Evolutionary conservation across 2,113 vertebrate genomes (phyloP).

Genomic region (Microcebus lehilahytsara): DNA sequence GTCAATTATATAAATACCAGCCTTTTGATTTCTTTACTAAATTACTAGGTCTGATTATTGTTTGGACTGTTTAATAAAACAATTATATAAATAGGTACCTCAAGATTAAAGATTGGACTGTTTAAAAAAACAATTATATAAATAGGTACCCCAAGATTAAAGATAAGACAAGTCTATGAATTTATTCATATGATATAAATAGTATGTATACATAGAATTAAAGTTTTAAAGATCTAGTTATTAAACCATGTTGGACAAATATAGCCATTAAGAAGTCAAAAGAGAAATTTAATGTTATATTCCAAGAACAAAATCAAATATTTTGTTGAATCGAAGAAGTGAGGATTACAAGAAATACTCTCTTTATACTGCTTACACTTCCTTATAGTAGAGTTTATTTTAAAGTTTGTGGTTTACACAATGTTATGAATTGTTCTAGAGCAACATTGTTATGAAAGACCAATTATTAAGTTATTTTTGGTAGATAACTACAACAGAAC

Average conservation of each 20-base stretch:
- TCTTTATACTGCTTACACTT: background rate
- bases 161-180: background rate
- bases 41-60: background rate
- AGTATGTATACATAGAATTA: background rate
- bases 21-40: conserved; percentile 6
- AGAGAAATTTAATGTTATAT: background rate
- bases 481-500: background rate
- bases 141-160: background rate
- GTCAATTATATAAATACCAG: background rate
- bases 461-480: background rate
- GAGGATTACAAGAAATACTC: background rate
- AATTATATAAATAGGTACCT: background rate
- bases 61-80: background rate
- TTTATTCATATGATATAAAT: conserved; percentile 25
- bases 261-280: background rate
- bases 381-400: background rate
- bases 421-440: background rate
- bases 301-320: background rate
- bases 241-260: conserved; percentile 10
- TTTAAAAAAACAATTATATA: background rate
- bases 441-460: background rate
- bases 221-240: conserved; percentile 23
- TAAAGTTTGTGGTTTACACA: background rate
- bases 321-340: background rate
- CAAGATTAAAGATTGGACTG: background rate